Evolutionary conservation across 53 echinoderm and acorn worm species (phyloP).

Genomic region (Echinometra lucunter): DNA sequence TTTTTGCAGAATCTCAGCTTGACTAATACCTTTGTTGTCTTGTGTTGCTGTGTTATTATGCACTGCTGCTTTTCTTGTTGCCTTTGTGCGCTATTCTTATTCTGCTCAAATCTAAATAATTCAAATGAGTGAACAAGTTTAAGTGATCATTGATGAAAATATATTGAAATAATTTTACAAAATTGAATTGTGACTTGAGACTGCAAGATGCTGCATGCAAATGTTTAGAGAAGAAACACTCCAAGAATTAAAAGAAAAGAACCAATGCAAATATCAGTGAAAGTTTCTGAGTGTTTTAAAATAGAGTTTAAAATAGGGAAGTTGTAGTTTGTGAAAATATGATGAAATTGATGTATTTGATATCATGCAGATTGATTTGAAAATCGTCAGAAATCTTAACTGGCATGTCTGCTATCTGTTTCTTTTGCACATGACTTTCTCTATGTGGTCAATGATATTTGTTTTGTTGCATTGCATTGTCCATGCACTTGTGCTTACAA

Average conservation of each 20-base stretch:
- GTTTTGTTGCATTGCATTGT: constrained; percentile 21
- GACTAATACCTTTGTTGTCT: neutral
- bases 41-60: constrained; percentile 21
- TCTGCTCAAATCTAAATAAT: neutral
- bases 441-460: neutral
- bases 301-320: no score
- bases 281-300: no score
- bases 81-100: neutral
- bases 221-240: no score
- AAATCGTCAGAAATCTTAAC: neutral
- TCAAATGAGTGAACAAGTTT: no score
- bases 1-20: neutral
- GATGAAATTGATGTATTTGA: neutral
- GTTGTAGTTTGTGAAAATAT: no score
- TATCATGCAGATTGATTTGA: neutral
- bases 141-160: no score
- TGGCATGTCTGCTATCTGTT: neutral
- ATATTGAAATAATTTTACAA: no score
- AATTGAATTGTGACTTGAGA: no score
- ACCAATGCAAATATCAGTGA: no score
- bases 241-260: no score
- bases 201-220: no score
- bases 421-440: neutral
- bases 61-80: neutral
- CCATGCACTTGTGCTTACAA: constrained; percentile 8